Evolutionary conservation across 2,797 vertebrate genomes (phyloP).

Genomic region (Agapornis canus): DNA sequence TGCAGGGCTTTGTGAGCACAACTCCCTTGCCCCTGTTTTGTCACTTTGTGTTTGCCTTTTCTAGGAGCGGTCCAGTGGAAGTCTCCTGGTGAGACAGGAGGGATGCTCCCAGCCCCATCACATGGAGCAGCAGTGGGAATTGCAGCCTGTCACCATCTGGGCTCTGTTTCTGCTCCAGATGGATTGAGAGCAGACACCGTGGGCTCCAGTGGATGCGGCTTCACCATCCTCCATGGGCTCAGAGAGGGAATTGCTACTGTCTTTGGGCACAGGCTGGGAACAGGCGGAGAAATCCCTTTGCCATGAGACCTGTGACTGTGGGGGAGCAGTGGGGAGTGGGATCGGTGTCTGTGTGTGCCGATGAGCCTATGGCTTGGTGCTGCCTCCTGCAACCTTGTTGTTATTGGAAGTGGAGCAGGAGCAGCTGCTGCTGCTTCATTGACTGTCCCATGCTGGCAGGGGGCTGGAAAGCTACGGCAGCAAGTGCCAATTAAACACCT

Average conservation of each 20-base stretch:
- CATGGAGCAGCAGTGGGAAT: not conserved
- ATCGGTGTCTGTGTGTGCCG: rapidly evolving
- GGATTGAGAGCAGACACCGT: not conserved
- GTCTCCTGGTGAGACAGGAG: rapidly evolving
- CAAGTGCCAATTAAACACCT: not conserved
- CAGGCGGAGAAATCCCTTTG: rapidly evolving
- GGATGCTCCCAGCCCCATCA: not conserved
- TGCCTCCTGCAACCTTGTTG: rapidly evolving
- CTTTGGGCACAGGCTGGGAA: not conserved
- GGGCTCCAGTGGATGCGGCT: not conserved
- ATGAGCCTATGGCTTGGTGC: not conserved
- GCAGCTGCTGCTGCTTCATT: not conserved
- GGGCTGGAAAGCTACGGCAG: not conserved
- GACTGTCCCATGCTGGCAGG: not conserved
- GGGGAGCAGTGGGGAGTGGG: not conserved
- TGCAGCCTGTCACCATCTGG: not conserved
- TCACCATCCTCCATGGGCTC: rapidly evolving
- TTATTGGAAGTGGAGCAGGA: not conserved
- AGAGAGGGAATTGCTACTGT: rapidly evolving
- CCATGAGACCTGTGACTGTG: rapidly evolving
- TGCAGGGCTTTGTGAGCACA: not conserved
- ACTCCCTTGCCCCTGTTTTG: rapidly evolving
- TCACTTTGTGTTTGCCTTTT: not conserved
- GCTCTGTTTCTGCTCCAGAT: not conserved
- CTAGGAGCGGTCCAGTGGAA: rapidly evolving